These are phyloP conservation scores for Oreamnos americanus DNA, from an alignment of 2,113 vertebrate species.

Conservation along the genomic window DNA sequence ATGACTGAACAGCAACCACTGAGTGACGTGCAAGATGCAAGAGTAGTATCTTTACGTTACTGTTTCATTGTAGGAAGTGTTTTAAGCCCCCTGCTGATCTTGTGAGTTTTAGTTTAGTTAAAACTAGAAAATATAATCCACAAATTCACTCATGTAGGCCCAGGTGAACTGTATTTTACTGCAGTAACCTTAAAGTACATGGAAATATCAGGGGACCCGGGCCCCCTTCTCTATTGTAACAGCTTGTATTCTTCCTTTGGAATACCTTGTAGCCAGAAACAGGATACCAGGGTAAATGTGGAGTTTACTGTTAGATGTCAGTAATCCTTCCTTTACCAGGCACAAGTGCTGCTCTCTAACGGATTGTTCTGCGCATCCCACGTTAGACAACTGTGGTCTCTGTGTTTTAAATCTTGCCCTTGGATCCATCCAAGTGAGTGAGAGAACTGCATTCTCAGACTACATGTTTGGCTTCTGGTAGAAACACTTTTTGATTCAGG, in stretches of 20 bases:
- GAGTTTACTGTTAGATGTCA: not conserved
- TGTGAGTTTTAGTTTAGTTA: not conserved
- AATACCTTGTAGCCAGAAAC: not conserved
- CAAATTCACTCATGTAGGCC: not conserved
- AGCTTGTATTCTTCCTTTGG: not conserved
- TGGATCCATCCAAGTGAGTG: not conserved
- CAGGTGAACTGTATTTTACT: not conserved
- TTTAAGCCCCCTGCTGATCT: slow-evolving; percentile 40
- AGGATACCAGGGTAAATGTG: not conserved
- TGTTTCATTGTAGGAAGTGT: not conserved
- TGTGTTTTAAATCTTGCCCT: not conserved
- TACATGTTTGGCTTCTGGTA: not conserved
- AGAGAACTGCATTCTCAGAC: not conserved
- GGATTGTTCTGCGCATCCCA: not conserved
- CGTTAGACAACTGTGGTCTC: not conserved
- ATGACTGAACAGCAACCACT: not conserved
- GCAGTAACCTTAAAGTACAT: not conserved
- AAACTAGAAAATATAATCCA: not conserved
- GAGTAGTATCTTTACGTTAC: not conserved
- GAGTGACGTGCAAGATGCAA: not conserved
- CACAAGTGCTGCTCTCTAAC: not conserved
- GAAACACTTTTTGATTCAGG: not conserved
- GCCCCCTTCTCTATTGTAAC: not conserved
- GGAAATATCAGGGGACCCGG: not conserved
- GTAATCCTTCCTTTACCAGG: not conserved